These are phyloP conservation scores for Malurus splendens DNA, from an alignment of 2,797 vertebrate genomes.

Conservation along the genomic window DNA sequence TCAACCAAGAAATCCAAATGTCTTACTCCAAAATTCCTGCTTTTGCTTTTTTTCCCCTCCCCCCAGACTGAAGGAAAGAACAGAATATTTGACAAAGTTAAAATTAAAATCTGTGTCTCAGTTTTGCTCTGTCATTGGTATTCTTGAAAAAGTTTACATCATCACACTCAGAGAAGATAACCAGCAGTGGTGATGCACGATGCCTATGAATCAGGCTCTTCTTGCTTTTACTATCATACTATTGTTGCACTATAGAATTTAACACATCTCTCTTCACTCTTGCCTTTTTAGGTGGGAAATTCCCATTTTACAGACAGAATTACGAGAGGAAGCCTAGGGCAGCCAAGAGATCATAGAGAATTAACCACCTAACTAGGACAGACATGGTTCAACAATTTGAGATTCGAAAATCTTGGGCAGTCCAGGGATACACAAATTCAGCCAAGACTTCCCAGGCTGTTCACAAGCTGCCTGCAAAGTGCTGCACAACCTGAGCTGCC, in stretches of 20 bases:
- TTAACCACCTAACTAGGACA: background rate
- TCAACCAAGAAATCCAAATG: conserved; percentile 16
- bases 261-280: background rate
- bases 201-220: background rate
- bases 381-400: background rate
- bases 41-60: background rate
- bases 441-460: background rate
- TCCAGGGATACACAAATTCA: background rate
- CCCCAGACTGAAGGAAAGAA: background rate
- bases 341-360: background rate
- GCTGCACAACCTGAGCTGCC: background rate
- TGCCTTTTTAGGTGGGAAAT: background rate
- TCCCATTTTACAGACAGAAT: background rate
- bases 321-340: background rate
- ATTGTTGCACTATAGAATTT: background rate
- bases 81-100: background rate
- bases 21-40: background rate
- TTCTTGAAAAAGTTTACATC: background rate
- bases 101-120: background rate
- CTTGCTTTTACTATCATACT: background rate
- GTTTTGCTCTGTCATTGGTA: background rate
- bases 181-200: background rate
- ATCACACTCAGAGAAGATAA: background rate
- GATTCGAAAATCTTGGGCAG: background rate
- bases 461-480: background rate